Evolutionary conservation across 2,888 invertebrate genomes (phyloP), one percentile per base, ranked within the genome.

Genomic region (Tortricodes alternella): DNA sequence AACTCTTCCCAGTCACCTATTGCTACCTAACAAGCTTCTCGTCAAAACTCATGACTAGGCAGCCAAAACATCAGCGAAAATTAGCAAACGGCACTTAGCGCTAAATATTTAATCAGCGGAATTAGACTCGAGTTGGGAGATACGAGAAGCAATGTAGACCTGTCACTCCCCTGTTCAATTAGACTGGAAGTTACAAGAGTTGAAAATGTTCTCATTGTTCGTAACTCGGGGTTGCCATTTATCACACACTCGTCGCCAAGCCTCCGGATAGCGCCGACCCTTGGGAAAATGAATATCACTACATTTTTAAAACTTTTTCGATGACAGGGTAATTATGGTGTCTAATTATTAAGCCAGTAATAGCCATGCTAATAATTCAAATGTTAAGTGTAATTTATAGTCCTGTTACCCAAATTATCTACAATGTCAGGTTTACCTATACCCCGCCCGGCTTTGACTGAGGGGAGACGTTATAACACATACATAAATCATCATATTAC

Each of bases 151-250:
- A 29, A 50, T 65, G 63, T 62, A 60, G 59, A 62, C 53, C 63
- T 73, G 78, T 76, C 80, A 76, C 66, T 80, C 70, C 56, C 50
- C 70, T 76, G 77, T 75, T 71, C 76, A 79, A 79, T 81, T 80
- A 76, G 62, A 49, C 56, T 50, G 65, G 70, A 66, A 74, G 73
- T 65, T 65, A 64, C 65, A 62, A 64, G 62, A 73, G 71, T 74
- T 76, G 66, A 71, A 71, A 72, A 70, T 71, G 64, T 67, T 58
- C 61, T 62, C 65, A 67, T 67, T 68, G 68, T 67, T 70, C 56
- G 46, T 53, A 62, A 53, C 58, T n/a, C 57, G 32, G 57, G 56
- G 55, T 60, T 58, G 62, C 63, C 62, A 66, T 68, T 67, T 69
- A 66, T 64, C 68, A 67, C 63, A 66, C 65, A 62, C 41, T 43